Evolutionary conservation across 2,888 invertebrate species (phyloP).

Genomic region (Tiphia femorata): DNA sequence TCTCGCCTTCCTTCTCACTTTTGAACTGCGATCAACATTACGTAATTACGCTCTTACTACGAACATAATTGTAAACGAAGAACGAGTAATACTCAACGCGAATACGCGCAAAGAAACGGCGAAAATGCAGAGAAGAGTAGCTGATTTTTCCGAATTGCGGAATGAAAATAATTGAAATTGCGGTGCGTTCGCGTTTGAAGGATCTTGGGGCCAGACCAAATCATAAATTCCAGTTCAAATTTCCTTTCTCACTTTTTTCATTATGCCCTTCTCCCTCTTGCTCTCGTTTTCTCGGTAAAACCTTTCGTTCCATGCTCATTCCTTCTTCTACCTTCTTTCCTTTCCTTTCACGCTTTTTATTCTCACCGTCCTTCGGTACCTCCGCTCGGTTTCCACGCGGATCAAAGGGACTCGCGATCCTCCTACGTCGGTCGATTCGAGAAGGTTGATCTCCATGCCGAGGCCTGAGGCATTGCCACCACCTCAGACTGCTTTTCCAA

Average conservation of each 20-base stretch:
- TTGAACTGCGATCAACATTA: background rate
- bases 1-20: background rate
- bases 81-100: background rate
- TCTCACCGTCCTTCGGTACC: background rate
- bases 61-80: background rate
- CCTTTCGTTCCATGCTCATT: background rate
- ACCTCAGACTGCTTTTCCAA: background rate
- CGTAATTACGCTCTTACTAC: background rate
- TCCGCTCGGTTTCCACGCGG: conserved; percentile 3
- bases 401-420: conserved; percentile 6
- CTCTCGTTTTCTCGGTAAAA: too few relatives aligned
- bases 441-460: background rate
- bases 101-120: too few relatives aligned
- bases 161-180: too few relatives aligned
- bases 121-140: too few relatives aligned
- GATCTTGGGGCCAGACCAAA: too few relatives aligned
- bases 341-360: background rate
- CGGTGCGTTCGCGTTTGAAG: too few relatives aligned
- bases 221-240: too few relatives aligned
- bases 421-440: background rate
- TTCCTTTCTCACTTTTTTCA: too few relatives aligned
- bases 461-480: background rate
- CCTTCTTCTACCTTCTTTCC: background rate
- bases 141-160: too few relatives aligned
- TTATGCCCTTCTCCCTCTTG: too few relatives aligned